These are phyloP conservation scores for Regulus satrapa DNA, from an alignment of 2,113 vertebrate genomes.

Conservation along the genomic window DNA sequence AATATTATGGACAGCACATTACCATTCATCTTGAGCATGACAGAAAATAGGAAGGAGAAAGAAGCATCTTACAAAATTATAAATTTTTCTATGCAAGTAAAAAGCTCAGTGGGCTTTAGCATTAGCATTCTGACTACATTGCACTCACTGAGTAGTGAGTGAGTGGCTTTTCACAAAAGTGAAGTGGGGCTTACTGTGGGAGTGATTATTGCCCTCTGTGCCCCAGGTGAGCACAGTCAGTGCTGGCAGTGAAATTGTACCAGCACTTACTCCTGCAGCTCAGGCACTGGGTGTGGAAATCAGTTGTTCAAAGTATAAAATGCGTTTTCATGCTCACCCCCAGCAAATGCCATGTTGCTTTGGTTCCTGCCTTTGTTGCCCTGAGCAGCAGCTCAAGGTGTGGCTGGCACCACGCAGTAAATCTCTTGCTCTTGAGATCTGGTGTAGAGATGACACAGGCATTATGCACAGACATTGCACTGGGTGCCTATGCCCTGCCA, in stretches of 20 bases:
- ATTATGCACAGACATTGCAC: constrained; percentile 13
- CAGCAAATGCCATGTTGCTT: neutral
- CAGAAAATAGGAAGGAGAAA: neutral
- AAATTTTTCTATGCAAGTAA: neutral
- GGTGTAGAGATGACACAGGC: constrained; percentile 34
- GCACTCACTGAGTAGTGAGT: too few species aligned
- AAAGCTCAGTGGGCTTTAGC: neutral
- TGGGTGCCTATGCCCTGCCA: neutral
- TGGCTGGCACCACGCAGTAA: neutral
- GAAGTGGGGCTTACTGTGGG: neutral
- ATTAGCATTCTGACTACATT: neutral
- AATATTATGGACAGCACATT: neutral
- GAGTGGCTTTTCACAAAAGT: neutral
- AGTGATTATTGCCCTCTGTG: neutral
- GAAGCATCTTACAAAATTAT: neutral
- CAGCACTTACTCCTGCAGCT: neutral
- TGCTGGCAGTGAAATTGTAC: neutral
- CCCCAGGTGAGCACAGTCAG: neutral
- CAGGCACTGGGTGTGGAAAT: neutral
- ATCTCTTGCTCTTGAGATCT: constrained; percentile 35
- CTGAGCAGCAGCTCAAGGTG: neutral
- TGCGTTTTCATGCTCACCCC: neutral
- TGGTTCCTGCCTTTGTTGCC: neutral
- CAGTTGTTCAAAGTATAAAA: neutral
- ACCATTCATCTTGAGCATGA: neutral